These are phyloP conservation scores for Embiotoca jacksoni DNA, from an alignment of 2,113 vertebrate species.

Conservation along the genomic window DNA sequence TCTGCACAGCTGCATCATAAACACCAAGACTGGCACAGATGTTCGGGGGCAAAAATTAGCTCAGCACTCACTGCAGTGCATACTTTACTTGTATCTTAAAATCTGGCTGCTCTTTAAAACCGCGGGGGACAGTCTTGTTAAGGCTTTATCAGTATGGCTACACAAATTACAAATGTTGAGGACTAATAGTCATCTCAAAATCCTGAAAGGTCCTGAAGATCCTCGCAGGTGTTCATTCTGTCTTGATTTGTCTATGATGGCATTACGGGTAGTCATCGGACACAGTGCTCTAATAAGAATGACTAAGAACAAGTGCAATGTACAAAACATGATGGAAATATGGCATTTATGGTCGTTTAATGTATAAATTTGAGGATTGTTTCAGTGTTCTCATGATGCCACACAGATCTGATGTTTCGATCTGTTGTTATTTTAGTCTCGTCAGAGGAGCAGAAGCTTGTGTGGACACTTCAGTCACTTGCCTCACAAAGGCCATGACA, in stretches of 20 bases:
- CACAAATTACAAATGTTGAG: slow-evolving; percentile 5
- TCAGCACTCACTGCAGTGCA: not conserved
- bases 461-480: no score
- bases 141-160: not conserved
- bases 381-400: not conserved
- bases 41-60: slow-evolving; percentile 26
- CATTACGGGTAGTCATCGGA: no score
- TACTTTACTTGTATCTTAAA: slow-evolving; percentile 9
- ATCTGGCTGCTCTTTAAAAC: slow-evolving; percentile 10
- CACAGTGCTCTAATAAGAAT: not conserved
- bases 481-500: not conserved
- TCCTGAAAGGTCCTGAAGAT: no score
- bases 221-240: no score
- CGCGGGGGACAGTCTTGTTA: slow-evolving; percentile 12
- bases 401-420: not conserved
- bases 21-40: slow-evolving; percentile 15
- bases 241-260: no score
- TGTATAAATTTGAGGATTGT: not conserved
- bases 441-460: no score
- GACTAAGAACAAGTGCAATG: not conserved
- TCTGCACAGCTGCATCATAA: slow-evolving; percentile 20
- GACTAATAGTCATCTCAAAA: not conserved
- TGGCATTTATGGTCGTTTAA: not conserved
- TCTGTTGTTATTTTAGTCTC: no score
- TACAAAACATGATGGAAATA: not conserved